Evolutionary conservation across 1,140 invertebrate species (phyloP).

Genomic region (Caenorhabditis briggsae): DNA sequence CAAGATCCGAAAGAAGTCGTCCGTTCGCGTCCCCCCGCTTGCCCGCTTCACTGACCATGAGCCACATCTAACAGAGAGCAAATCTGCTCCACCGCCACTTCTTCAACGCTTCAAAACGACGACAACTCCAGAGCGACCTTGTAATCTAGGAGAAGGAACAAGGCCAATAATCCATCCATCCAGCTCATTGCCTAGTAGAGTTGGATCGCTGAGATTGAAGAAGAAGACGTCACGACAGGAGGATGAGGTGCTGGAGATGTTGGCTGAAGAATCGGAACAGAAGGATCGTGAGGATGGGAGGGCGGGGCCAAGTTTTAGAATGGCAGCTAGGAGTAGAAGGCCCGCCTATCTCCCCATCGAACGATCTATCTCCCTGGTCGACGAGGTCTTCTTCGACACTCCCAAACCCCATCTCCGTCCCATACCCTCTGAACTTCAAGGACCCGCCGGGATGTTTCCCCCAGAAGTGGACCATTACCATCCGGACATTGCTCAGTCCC

Average conservation of each 20-base stretch:
- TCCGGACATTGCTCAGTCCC: constrained; percentile 35
- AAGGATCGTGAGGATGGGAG: constrained; percentile 22
- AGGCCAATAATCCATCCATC: constrained; percentile 24
- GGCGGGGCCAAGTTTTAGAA: neutral
- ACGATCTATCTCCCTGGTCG: neutral
- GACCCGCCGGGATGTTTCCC: neutral
- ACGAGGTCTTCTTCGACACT: constrained; percentile 30
- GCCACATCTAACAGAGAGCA: neutral
- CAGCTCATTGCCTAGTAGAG: neutral
- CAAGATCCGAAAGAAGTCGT: constrained; percentile 10
- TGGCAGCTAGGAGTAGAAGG: neutral
- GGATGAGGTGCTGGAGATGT: constrained; percentile 11
- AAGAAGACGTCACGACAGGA: constrained; percentile 2
- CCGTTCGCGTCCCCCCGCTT: neutral
- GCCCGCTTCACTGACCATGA: neutral
- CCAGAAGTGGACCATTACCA: constrained; percentile 21
- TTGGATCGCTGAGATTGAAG: neutral
- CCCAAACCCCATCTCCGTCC: neutral
- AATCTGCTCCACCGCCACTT: neutral
- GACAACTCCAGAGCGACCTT: neutral
- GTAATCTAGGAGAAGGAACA: constrained; percentile 15
- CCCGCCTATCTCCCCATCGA: neutral
- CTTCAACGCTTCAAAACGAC: constrained; percentile 8
- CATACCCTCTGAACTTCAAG: neutral
- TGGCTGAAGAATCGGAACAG: neutral